Evolutionary conservation across 2,888 invertebrate species (phyloP).

Genomic region (Augiades crinisus): DNA sequence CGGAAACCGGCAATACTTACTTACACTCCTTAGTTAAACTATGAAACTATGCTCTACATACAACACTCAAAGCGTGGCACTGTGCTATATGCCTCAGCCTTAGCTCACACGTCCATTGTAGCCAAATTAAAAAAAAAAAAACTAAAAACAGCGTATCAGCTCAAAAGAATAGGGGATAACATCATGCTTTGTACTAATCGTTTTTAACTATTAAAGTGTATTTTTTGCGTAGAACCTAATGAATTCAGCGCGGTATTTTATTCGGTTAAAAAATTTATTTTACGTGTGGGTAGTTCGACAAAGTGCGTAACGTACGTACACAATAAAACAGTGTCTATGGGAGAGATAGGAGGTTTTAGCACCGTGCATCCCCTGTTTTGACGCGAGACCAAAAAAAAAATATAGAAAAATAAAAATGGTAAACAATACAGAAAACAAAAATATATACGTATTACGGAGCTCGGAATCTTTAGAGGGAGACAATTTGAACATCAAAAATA

Average conservation of each 20-base stretch:
- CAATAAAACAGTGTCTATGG: conserved; percentile 42
- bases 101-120: conserved; percentile 46
- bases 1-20: conserved; percentile 49
- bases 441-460: conserved; percentile 47
- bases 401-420: conserved; percentile 51
- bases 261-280: conserved; percentile 11
- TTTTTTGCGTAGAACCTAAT: conserved; percentile 15
- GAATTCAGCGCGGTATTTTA: conserved; percentile 8
- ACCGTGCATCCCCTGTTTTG: conserved; percentile 80
- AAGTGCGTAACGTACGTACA: conserved; percentile 43
- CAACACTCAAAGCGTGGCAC: conserved; percentile 70
- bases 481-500: conserved; percentile 60
- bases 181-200: conserved; percentile 57
- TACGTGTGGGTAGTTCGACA: conserved; percentile 41
- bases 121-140: conserved; percentile 45
- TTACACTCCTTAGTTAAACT: conserved; percentile 28
- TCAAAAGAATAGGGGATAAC: conserved; percentile 51
- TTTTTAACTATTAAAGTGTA: conserved; percentile 22
- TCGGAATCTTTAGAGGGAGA: conserved; percentile 77
- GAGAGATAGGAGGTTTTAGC: conserved; percentile 72
- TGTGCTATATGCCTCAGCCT: conserved; percentile 45
- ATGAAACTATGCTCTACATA: conserved; percentile 30
- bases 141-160: conserved; percentile 44
- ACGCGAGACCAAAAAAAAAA: conserved; percentile 64
- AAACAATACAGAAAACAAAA: conserved; percentile 37